Percentiles rank a stretch among this genome's conserved stretches.
Conservation (phyloP, 2,888 invertebrate species). For the Hydroisotoma schaefferi region DNA sequence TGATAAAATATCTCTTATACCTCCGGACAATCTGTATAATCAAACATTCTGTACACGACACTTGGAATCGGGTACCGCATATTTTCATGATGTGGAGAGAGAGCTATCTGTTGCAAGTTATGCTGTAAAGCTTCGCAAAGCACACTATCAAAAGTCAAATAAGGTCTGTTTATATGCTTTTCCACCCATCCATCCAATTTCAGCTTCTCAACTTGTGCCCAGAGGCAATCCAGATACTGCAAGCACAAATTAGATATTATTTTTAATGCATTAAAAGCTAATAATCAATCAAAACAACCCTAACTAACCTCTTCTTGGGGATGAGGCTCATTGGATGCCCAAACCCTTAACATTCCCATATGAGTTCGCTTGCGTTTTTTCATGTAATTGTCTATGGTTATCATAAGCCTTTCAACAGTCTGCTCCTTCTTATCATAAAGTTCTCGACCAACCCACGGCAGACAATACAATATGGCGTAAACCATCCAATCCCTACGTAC, state of each 20-base stretch:
- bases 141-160: constrained; percentile 90
- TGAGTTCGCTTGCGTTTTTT: constrained; percentile 91
- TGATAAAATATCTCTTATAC: constrained; percentile 52
- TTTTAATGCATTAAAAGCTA: background rate
- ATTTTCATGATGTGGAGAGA: constrained; percentile 88
- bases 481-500: constrained; percentile 62
- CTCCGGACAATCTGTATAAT: constrained; percentile 97
- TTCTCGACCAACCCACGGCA: constrained; percentile 96
- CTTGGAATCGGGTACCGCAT: constrained; percentile 90
- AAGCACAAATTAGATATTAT: constrained; percentile 18
- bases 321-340: constrained; percentile 91
- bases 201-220: constrained; percentile 89
- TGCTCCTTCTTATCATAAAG: constrained; percentile 94
- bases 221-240: constrained; percentile 88
- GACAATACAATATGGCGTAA: constrained; percentile 78
- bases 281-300: constrained; percentile 17
- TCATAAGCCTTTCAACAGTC: constrained; percentile 81
- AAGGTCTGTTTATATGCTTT: constrained; percentile 91
- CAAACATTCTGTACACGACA: constrained; percentile 94
- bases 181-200: constrained; percentile 95
- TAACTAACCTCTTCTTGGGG: constrained; percentile 73
- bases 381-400: constrained; percentile 86
- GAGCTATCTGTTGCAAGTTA: constrained; percentile 82
- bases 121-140: constrained; percentile 95
- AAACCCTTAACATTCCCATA: constrained; percentile 86